phyloP scores from a whole-genome alignment of 2,113 vertebrate species.

The Psittacula cyanocephala region DNA sequence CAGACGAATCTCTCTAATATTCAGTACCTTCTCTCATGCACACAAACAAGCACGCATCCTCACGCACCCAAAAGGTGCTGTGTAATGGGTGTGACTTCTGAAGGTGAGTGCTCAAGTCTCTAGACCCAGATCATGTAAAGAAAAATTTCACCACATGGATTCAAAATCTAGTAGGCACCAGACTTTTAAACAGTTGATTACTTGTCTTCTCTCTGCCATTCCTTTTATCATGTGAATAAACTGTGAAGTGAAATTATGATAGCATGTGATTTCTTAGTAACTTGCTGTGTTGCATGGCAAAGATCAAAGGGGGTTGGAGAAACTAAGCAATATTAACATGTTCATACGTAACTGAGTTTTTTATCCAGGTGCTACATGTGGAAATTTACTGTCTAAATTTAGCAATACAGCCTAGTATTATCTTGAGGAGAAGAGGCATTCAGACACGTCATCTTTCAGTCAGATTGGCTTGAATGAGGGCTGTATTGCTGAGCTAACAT shows the following conservation, averaged over 20 bases:
- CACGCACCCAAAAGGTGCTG: background rate
- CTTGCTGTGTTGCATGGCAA: background rate
- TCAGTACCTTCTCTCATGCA: background rate
- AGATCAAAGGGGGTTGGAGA: background rate
- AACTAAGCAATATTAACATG: background rate
- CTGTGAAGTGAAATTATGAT: background rate
- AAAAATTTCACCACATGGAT: background rate
- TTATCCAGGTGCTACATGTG: background rate
- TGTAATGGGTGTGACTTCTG: background rate
- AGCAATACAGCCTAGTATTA: background rate
- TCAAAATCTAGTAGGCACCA: background rate
- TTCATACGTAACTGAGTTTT: background rate
- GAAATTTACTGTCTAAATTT: background rate
- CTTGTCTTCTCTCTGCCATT: background rate
- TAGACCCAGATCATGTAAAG: background rate
- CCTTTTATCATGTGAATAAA: background rate
- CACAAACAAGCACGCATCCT: background rate
- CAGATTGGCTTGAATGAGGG: background rate
- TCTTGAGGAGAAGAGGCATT: background rate
- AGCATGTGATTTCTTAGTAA: background rate
- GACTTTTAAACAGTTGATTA: background rate
- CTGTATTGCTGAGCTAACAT: background rate
- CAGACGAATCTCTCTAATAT: background rate
- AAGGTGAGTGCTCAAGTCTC: background rate
- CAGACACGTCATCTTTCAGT: background rate